Evolutionary conservation across 2,888 invertebrate genomes (phyloP), one percentile per base, ranked within the genome.

Genomic region (Amorpha juglandis): DNA sequence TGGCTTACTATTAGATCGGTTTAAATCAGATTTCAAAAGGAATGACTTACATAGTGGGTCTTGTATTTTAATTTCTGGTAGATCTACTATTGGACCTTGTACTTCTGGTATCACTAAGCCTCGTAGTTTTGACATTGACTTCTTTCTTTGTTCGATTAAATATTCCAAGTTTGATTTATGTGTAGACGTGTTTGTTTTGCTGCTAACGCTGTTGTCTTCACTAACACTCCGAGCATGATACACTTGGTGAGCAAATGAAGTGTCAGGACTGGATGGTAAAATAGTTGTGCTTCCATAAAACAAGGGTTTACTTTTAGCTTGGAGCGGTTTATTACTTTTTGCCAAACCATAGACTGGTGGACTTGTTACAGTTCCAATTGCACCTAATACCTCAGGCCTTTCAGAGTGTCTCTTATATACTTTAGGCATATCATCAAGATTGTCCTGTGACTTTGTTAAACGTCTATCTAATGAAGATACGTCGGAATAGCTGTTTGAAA

Each of bases 91-190:
- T 48, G 95, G 95, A 21, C 87, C 86, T 81, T 95, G 95, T 66
- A 94, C 93, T 88, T 98, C 98, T 6, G 98, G 98, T 81, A 98
- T 98, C 45, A 97, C 97, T 76, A 98, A 90, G n/a, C 98, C 98
- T 79, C 97, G 95, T 68, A 98, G 88, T 87, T 98, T 98, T 2
- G 97, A 97, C 88, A 97, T 95, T 21, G 96, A 96, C 80, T 96
- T 96, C 73, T 96, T 95, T 66, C 98, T 94, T 83, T 97, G 97
- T 86, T 98, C 98, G 75, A 97, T 95, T 73, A 98, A 89, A 74
- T 96, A 95, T 77, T 95, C 96, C 78, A 97, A 94, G 69, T 96
- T 96, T 0, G 95, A 95, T 81, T 95, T 95, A 71, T 95, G 94
- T 73, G 90, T 87, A 38, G 83, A 74, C 69, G 78, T 77, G 71